Base-by-base conservation (phyloP, 2,888 invertebrate species). In the Drosophila prolongata region DNA sequence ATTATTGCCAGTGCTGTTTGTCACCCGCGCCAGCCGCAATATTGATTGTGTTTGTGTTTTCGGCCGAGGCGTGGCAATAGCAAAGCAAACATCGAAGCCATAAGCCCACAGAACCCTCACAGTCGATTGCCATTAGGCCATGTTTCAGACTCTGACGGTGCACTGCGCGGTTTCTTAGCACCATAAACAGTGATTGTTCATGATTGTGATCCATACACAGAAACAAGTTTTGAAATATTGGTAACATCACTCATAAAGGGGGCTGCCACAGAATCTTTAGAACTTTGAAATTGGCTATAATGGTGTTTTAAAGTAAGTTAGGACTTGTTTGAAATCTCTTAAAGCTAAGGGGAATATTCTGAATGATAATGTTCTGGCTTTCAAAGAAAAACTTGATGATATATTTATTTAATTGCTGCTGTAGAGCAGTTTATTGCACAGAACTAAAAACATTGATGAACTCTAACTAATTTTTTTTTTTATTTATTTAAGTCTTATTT, bases 111-210 rank as follows among this genome's bases (percentile, higher is more conserved):
- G 47, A 64, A 34, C 62, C 50, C 34, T 30, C 2, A 46, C 27
- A 38, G 35, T 37, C 73, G 37, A 42, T 37, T 34, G 53, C 74
- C 74, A 71, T 64, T 65, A 73, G 64, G 47, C 54, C 37, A 52
- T 47, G 62, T 62, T 64, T 62, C 35, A 34, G 52, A 46, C 42
- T 35, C 37, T 53, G 70, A n/a, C 43, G 30, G 38, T 60, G 43
- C 66, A 53, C 61, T 60, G 52, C 44, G 19, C 34, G 34, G 11
- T 43, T 46, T 34, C 14, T 55, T 54, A 3, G 16, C 38, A 11
- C 50, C 43, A 53, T 30, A 46, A 58, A 58, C 46, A 52, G 53
- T 69, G 82, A 79, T 72, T 85, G 72, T 72, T 67, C 78, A 70
- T 68, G 73, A 50, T 74, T 60, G 13, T 19, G 11, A 40, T 24